Conservation (phyloP, 2,797 vertebrate species). For the Acanthopagrus latus region DNA sequence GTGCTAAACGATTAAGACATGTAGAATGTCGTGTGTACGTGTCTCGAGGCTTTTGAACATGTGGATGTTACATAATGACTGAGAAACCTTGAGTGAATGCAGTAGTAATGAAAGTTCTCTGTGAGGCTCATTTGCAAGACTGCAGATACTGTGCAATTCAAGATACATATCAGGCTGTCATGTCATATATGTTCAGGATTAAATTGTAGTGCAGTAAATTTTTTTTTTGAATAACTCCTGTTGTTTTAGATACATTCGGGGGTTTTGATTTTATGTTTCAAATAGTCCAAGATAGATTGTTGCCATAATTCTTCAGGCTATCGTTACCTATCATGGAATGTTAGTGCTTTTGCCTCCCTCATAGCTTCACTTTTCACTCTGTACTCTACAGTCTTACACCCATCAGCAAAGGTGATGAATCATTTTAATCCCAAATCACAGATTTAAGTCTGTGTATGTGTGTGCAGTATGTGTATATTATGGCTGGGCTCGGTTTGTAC, state of each 20-base stretch:
- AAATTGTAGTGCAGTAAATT: neutral
- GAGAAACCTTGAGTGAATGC: slow-evolving; percentile 50
- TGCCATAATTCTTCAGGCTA: slow-evolving; percentile 18
- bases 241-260: slow-evolving; percentile 13
- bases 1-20: slow-evolving; percentile 25
- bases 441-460: slow-evolving; percentile 44
- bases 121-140: slow-evolving; percentile 35
- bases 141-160: slow-evolving; percentile 36
- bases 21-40: slow-evolving; percentile 14
- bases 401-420: slow-evolving; percentile 45
- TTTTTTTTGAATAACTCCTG: neutral
- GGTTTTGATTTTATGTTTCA: neutral
- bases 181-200: slow-evolving; percentile 8
- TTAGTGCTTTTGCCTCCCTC: slow-evolving; percentile 10
- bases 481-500: slow-evolving; percentile 22
- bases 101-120: slow-evolving; percentile 61
- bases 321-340: slow-evolving; percentile 34
- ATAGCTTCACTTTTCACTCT: slow-evolving; percentile 37
- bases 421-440: slow-evolving; percentile 59
- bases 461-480: slow-evolving; percentile 12
- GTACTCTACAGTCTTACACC: slow-evolving; percentile 37
- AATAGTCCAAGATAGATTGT: slow-evolving; percentile 19
- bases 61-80: slow-evolving; percentile 67
- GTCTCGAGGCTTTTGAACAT: slow-evolving; percentile 56
- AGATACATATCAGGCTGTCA: neutral